Evolutionary conservation across 2,888 invertebrate species (phyloP).

Genomic region (Lithosia quadra): DNA sequence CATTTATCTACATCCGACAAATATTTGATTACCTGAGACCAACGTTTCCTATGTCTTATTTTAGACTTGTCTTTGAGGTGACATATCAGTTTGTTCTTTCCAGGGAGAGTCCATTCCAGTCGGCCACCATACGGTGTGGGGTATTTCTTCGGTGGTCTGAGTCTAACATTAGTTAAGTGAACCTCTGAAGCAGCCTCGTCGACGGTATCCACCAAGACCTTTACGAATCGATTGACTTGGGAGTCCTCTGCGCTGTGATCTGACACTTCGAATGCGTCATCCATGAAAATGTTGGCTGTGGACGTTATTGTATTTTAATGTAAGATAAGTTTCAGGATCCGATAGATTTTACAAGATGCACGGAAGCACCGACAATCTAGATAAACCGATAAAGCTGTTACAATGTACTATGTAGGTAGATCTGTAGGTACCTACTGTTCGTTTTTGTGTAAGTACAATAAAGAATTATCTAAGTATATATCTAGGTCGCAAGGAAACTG

Average conservation of each 20-base stretch:
- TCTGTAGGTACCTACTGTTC: background rate
- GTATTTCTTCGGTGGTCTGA: constrained; percentile 90
- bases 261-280: constrained; percentile 92
- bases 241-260: constrained; percentile 89
- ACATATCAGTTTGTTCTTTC: constrained; percentile 93
- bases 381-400: background rate
- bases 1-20: constrained; percentile 9
- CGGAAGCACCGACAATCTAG: background rate
- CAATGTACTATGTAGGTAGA: too few species aligned
- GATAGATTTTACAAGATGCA: background rate
- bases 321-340: background rate
- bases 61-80: constrained; percentile 96
- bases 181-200: constrained; percentile 92
- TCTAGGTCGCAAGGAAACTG: background rate
- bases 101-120: constrained; percentile 94
- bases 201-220: constrained; percentile 90
- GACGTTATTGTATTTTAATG: constrained; percentile 19
- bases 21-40: constrained; percentile 91
- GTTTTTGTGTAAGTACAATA: background rate
- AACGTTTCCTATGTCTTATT: constrained; percentile 95
- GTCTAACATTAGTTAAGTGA: constrained; percentile 88
- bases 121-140: constrained; percentile 96
- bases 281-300: constrained; percentile 93
- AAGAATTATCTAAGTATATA: background rate
- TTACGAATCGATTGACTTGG: constrained; percentile 94